phyloP scores from a whole-genome alignment of 2,113 vertebrate species.

The Dromas ardeola region DNA sequence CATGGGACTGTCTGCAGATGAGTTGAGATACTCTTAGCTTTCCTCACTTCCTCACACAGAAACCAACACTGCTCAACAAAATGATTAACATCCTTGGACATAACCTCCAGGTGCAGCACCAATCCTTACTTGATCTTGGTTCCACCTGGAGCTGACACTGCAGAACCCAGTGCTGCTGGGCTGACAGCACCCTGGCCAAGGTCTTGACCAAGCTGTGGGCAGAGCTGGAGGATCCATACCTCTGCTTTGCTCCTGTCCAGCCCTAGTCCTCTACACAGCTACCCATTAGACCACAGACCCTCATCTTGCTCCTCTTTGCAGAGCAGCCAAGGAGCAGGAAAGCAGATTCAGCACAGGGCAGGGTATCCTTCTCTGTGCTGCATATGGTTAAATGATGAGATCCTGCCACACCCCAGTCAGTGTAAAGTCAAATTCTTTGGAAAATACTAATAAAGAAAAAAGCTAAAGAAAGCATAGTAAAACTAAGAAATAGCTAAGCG shows the following conservation, averaged over 20 bases:
- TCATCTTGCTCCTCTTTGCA: neutral
- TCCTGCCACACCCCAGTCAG: neutral
- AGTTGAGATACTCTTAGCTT: neutral
- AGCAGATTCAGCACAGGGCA: neutral
- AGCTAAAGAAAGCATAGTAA: neutral
- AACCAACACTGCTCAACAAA: neutral
- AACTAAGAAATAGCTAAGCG: neutral
- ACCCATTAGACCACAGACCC: neutral
- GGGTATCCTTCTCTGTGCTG: neutral
- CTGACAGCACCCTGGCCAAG: neutral
- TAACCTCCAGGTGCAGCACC: neutral
- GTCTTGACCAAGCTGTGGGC: neutral
- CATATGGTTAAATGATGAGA: neutral
- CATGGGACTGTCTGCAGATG: neutral
- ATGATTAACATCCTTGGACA: neutral
- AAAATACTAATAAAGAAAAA: neutral
- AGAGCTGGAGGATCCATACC: neutral
- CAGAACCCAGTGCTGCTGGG: neutral
- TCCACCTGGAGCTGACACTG: neutral
- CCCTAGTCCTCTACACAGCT: neutral
- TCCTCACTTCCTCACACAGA: neutral
- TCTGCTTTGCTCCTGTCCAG: neutral
- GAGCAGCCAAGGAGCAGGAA: neutral
- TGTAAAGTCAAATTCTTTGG: neutral
- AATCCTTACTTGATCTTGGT: neutral